phyloP scores from a whole-genome alignment of 2,888 invertebrate genomes.

The Acrobasis suavella region DNA sequence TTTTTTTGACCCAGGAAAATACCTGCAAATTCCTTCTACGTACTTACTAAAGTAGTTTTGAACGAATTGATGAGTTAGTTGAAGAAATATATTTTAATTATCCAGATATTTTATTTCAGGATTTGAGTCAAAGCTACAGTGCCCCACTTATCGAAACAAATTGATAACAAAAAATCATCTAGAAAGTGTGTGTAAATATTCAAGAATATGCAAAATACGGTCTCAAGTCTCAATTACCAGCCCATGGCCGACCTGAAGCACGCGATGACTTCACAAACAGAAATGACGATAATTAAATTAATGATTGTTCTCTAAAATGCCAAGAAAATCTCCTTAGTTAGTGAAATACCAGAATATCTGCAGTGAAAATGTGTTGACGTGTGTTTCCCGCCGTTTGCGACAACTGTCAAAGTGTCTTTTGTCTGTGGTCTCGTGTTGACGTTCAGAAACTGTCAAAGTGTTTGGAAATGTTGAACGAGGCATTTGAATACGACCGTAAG shows the following conservation, averaged over 20 bases:
- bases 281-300: constrained; percentile 20
- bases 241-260: constrained; percentile 6
- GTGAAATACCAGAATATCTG: neutral
- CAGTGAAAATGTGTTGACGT: constrained; percentile 33
- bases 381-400: constrained; percentile 47
- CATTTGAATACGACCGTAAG: constrained; percentile 78
- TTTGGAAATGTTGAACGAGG: constrained; percentile 71
- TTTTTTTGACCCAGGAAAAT: too few relatives aligned
- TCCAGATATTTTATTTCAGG: too few relatives aligned
- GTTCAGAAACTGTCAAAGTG: constrained; percentile 46
- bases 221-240: neutral
- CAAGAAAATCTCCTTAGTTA: neutral
- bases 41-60: too few relatives aligned
- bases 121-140: too few relatives aligned
- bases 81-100: too few relatives aligned
- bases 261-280: constrained; percentile 15
- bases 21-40: too few relatives aligned
- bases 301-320: constrained; percentile 12
- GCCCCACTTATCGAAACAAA: neutral
- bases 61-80: too few relatives aligned
- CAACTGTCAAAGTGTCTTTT: constrained; percentile 18
- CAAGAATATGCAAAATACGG: constrained; percentile 2
- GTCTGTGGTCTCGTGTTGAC: constrained; percentile 30
- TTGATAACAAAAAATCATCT: neutral
- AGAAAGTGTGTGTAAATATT: neutral